Base-by-base conservation (phyloP, 2,113 vertebrate genomes). In the Platichthys stellatus region DNA sequence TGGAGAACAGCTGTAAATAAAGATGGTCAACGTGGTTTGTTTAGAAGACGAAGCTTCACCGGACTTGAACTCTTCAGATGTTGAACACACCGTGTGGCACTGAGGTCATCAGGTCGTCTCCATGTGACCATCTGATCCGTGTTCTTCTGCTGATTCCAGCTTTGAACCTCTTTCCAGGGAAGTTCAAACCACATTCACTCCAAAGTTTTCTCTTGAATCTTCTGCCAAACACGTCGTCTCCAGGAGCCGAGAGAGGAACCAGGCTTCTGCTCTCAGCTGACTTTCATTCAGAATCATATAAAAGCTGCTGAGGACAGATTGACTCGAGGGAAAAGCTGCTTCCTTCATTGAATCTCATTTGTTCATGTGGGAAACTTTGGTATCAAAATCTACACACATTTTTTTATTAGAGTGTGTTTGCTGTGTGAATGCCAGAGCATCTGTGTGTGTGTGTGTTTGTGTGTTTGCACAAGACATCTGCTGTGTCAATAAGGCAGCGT, bases 391-490 rank as follows among this genome's bases (percentile, higher is more conserved):
- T 26, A 3, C 26, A 26, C 28, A 31, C 28, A 31, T 23, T 23
- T 5, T 31, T 31, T 31, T 31, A 31, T 31, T 6, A 7, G 28
- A 31, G 28, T 31, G 28, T 31, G 28, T 28, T 56, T 2, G 21
- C 17, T 78, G 62, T 57, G 28, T 31, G 28, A 31, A 31, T 58
- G 67, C 35, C 64, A 18, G 43, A 38, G 56, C 58, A 65, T 74
- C 35, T 54, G n/a, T 68, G 68, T 64, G 63, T 56, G 63, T 56
- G 18, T 72, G 71, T 86, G 63, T 71, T n/a, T 78, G 75, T 89
- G 88, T 87, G 64, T 92, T 83, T 90, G 82, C 81, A 78, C 68
- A 70, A 74, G 80, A 90, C 91, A 88, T 91, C 83, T 90, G 89
- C 74, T 86, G 61, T 78, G 84, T 90, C 78, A 88, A 86, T 89